Percentiles rank a stretch among this genome's conserved stretches.
Evolutionary conservation across 2,113 vertebrate genomes (phyloP).

Genomic region (Etheostoma cragini): DNA sequence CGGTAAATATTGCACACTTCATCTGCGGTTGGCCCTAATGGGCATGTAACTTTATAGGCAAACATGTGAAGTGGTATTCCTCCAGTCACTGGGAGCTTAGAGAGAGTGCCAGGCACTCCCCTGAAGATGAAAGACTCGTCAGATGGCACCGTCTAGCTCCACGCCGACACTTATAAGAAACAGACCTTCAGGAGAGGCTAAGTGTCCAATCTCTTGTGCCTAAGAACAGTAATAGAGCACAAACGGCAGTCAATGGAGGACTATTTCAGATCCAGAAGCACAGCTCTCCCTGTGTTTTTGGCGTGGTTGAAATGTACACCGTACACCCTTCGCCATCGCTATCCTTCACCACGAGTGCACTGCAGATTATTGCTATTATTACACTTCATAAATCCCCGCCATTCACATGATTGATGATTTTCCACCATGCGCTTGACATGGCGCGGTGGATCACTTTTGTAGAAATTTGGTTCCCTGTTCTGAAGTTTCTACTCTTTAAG

Average conservation of each 20-base stretch:
- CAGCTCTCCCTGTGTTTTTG: slow-evolving; percentile 45
- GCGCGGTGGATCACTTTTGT: slow-evolving; percentile 43
- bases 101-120: slow-evolving; percentile 72
- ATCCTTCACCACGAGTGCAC: slow-evolving; percentile 48
- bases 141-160: slow-evolving; percentile 74
- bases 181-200: slow-evolving; percentile 78
- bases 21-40: slow-evolving; percentile 78
- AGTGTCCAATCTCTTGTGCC: slow-evolving; percentile 69
- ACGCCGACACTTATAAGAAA: slow-evolving; percentile 80
- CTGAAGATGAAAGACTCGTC: slow-evolving; percentile 81
- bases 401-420: slow-evolving; percentile 66
- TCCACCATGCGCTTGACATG: slow-evolving; percentile 30
- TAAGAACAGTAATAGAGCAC: slow-evolving; percentile 73
- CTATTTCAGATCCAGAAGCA: slow-evolving; percentile 59
- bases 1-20: slow-evolving; percentile 79
- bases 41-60: slow-evolving; percentile 83
- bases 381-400: slow-evolving; percentile 72
- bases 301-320: slow-evolving; percentile 57
- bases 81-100: slow-evolving; percentile 66
- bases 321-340: slow-evolving; percentile 12
- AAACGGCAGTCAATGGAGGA: slow-evolving; percentile 68
- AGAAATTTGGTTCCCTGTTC: slow-evolving; percentile 36
- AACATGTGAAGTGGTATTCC: slow-evolving; percentile 81
- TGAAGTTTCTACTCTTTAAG: slow-evolving; percentile 41
- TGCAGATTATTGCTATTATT: slow-evolving; percentile 68